Evolutionary conservation across 2,113 vertebrate genomes (phyloP), one percentile per base, ranked within the genome.

Genomic region (Xyliphius kryptos): DNA sequence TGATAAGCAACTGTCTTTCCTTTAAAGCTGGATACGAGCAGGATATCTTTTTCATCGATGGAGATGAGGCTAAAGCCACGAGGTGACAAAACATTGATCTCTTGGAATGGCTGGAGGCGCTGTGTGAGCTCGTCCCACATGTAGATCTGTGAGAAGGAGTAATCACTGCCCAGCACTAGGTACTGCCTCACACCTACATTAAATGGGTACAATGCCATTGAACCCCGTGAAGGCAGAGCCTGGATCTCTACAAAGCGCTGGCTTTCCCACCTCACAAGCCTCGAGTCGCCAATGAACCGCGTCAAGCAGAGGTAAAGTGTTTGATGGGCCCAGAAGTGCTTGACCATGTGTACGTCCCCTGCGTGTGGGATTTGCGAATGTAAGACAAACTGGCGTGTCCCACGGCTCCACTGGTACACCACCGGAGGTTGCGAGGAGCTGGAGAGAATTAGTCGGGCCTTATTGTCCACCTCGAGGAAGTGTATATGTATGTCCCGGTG

Each of bases 211-310:
- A 93, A 82, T 1, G 91, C 88, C 91, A 98, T 92, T 0, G 94
- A 93, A 50, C 95, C 94, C 0, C 93, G 82, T 0, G 94, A 97
- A 0, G 95, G 94, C 43, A 97, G 87, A 22, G 88, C 89, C 85
- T 98, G 95, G 59, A 95, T 81, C 83, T 97, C 93, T 0, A 88
- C 56, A 63, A 97, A 96, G 8, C 89, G 91, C 73, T 89, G 84
- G 21, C 88, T 90, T 63, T 98, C 94, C 95, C 95, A 98, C 2
- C 89, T 86, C 72, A 98, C 82, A 77, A 98, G 87, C 83, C 92
- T 95, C 70, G 95, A 97, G 86, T 98, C 95, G 0, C 94, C 95
- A 0, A 98, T 98, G 83, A 96, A 98, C 57, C 93, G 93, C 2
- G 91, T 95, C 67, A 97, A 89, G 79, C 95, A 98, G 1, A 98